Evolutionary conservation across 2,888 invertebrate genomes (phyloP).

Genomic region (Drosophila melanosoma): DNA sequence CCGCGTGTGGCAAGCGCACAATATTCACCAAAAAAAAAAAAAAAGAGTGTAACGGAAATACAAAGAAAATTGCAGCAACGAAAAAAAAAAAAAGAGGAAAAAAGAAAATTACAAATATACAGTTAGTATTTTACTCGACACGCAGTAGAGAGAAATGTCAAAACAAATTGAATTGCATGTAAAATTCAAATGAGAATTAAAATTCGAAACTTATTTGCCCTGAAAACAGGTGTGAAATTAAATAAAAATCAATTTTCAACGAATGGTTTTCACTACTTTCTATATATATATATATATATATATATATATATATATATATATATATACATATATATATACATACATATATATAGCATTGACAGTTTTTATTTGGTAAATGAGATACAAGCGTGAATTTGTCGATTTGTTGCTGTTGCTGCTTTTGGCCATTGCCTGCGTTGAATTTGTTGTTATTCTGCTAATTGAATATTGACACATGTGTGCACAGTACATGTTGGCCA

Average conservation of each 20-base stretch:
- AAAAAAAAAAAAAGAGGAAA: slow-evolving; percentile 4
- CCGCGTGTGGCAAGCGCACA: slow-evolving; percentile 43
- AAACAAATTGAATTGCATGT: slow-evolving; percentile 73
- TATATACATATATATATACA: too few relatives aligned
- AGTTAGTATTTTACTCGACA: neutral
- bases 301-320: too few relatives aligned
- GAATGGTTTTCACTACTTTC: neutral
- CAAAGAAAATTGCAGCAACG: slow-evolving; percentile 15
- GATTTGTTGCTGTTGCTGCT: slow-evolving; percentile 16
- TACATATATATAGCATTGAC: neutral
- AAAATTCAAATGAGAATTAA: slow-evolving; percentile 66
- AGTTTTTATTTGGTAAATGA: slow-evolving; percentile 5
- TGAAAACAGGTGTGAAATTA: slow-evolving; percentile 69
- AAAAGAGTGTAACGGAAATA: slow-evolving; percentile 13
- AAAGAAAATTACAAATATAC: neutral
- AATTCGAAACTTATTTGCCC: slow-evolving; percentile 61
- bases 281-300: too few relatives aligned
- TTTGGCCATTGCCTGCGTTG: slow-evolving; percentile 10
- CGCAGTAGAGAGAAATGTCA: slow-evolving; percentile 28
- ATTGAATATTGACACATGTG: slow-evolving; percentile 59
- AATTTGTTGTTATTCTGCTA: slow-evolving; percentile 35
- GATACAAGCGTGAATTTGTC: slow-evolving; percentile 25
- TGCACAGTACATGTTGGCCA: slow-evolving; percentile 9
- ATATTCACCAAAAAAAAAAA: slow-evolving; percentile 9
- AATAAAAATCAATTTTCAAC: slow-evolving; percentile 62